A percentile compares a stretch with the other conserved stretches of the same genome.
Evolutionary conservation across 2,888 invertebrate species (phyloP).

Genomic region (Ichneumoninae sp.): DNA sequence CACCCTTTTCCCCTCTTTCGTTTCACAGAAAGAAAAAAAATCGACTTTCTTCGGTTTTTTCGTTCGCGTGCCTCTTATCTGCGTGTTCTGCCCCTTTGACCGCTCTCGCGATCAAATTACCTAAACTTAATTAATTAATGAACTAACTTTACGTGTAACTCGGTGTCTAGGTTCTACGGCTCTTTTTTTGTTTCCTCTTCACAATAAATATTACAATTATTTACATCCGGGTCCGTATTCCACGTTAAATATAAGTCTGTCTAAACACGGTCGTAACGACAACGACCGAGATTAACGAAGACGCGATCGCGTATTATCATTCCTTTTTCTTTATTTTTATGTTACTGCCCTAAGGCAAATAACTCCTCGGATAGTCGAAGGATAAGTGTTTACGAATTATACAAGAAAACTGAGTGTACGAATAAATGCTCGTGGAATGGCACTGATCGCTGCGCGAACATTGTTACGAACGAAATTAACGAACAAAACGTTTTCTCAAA

Average conservation of each 20-base stretch:
- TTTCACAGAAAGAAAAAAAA: conserved; percentile 39
- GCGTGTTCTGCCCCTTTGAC: conserved; percentile 25
- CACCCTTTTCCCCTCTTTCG: conserved; percentile 30
- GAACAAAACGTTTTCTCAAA: conserved; percentile 1
- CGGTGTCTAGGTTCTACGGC: conserved; percentile 64
- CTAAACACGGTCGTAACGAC: conserved; percentile 37
- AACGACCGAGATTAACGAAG: conserved; percentile 39
- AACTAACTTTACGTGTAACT: conserved; percentile 63
- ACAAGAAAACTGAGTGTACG: conserved; percentile 54
- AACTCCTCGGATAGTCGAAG: conserved; percentile 14
- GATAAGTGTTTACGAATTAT: conserved; percentile 35
- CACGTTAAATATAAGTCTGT: conserved; percentile 58
- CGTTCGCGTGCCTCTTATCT: conserved; percentile 20
- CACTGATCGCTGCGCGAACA: conserved; percentile 66
- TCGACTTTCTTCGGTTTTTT: conserved; percentile 52
- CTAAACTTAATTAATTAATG: conserved; percentile 60
- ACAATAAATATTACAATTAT: conserved; percentile 84
- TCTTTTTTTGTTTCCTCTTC: conserved; percentile 71
- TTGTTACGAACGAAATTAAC: conserved; percentile 44
- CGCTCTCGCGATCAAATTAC: conserved; percentile 41
- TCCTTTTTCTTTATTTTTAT: not conserved
- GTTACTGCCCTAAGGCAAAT: conserved; percentile 19
- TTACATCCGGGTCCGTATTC: conserved; percentile 76
- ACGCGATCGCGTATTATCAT: conserved; percentile 39
- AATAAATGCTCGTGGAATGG: conserved; percentile 74